A percentile compares a stretch with the other conserved stretches of the same genome.
Conservation (phyloP, 1,140 invertebrate species). For the Schlechtendalia chinensis region DNA sequence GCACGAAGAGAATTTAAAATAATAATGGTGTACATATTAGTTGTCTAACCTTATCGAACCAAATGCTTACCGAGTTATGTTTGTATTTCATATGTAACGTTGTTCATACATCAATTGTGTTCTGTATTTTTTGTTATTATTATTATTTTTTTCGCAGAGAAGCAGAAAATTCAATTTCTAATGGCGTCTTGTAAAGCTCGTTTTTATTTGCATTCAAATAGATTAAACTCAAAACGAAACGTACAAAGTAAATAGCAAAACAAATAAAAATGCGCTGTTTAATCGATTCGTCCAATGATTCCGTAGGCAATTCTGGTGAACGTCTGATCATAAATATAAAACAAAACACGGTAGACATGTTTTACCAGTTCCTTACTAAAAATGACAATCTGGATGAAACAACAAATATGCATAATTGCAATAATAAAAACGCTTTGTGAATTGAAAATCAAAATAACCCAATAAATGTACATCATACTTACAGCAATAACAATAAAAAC, state of each 20-base stretch:
- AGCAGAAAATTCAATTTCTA: neutral
- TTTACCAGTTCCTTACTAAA: neutral
- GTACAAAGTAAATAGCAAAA: neutral
- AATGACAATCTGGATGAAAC: neutral
- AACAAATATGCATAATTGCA: neutral
- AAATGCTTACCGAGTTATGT: slow-evolving; percentile 10
- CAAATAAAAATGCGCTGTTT: neutral
- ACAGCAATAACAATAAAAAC: neutral
- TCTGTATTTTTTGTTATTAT: too few relatives aligned
- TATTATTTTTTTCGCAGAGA: too few relatives aligned
- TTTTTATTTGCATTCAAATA: slow-evolving; percentile 15
- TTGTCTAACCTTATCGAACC: slow-evolving; percentile 1
- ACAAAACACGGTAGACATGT: neutral
- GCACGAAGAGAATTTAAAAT: neutral
- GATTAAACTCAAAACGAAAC: neutral
- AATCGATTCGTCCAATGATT: neutral
- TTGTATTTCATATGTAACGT: neutral
- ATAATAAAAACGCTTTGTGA: neutral
- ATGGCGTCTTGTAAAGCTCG: neutral
- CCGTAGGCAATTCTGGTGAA: neutral
- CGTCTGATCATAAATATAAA: neutral
- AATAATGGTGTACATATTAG: neutral
- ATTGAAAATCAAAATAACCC: slow-evolving; percentile 8
- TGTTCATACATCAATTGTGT: neutral
- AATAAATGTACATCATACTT: neutral